Base-by-base conservation (phyloP, 2,113 vertebrate genomes). In the Blennius ocellaris region DNA sequence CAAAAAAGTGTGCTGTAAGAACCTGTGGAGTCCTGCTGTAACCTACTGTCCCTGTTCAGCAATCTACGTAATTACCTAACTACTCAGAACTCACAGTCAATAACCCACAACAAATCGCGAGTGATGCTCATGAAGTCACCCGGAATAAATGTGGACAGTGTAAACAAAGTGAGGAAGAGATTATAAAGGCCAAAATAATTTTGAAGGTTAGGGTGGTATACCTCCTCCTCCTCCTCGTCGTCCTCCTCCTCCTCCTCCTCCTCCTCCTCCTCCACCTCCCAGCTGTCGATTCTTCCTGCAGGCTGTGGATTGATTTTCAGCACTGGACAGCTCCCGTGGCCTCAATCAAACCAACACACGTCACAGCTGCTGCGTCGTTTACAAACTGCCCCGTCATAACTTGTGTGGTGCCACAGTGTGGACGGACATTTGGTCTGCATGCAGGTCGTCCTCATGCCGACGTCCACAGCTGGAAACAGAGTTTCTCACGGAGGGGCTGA, bases 251-350 rank as follows among this genome's bases (percentile, higher is more conserved):
- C 10, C 11, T 17, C 38, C 7, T 8, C 45, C 11, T 47, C 8
- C 15, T 40, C 49, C 6, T 65, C 45, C 7, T 6, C 45, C 45
- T 9, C 40, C 6, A 6, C 1, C 59, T 68, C 79, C 40, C 61
- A 53, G 73, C 79, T 84, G 81, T 88, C 69, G 58, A 88, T 87
- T 89, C 74, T 88, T 76, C 82, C 87, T 84, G 70, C 81, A 83
- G 88, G 88, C 59, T 73, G 47, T 62, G 73, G 44, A 90, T 91
- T 84, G 88, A 92, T 88, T 90, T 90, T 78, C 85, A 91, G 91
- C 79, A 92, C 88, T 79, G 88, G 89, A 92, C 82, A 87, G 88
- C 81, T 91, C 89, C 85, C 37, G 63, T 84, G 82, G 82, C 82
- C 83, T 80, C 69, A 81, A 76, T 87, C 71, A 82, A 73, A 80